These are phyloP conservation scores for Branchinecta lindahli DNA, from an alignment of 1,140 invertebrate species.

Conservation along the genomic window DNA sequence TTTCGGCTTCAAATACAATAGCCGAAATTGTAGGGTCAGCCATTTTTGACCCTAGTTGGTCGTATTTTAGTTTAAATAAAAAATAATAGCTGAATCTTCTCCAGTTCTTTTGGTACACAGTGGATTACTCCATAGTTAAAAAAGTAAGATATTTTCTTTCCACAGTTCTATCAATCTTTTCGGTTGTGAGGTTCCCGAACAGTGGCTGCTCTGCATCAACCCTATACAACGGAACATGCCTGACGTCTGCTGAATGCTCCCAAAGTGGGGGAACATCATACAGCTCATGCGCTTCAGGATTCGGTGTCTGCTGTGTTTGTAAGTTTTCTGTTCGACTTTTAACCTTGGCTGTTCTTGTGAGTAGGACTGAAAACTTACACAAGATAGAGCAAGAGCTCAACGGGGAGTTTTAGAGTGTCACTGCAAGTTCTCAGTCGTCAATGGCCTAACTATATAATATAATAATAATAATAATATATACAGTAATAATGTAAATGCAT, in stretches of 20 bases:
- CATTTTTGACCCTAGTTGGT: too few relatives aligned
- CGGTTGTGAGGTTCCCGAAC: slow-evolving; percentile 16
- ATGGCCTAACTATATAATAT: too few relatives aligned
- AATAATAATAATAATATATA: too few relatives aligned
- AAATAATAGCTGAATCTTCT: too few relatives aligned
- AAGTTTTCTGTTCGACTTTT: slow-evolving; percentile 27
- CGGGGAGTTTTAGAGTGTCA: too few relatives aligned
- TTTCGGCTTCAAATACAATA: too few relatives aligned
- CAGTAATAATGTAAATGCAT: too few relatives aligned
- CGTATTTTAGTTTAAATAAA: too few relatives aligned
- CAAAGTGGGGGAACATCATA: slow-evolving; percentile 40
- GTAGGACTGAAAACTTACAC: slow-evolving; percentile 13
- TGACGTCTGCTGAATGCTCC: slow-evolving; percentile 42
- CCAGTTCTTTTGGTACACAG: too few relatives aligned
- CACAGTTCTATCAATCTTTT: slow-evolving; percentile 16
- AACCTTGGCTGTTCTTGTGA: slow-evolving; percentile 25
- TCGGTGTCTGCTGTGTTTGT: slow-evolving; percentile 58
- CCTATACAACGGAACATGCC: slow-evolving; percentile 21
- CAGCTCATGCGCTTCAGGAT: slow-evolving; percentile 53
- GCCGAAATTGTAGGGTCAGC: too few relatives aligned
- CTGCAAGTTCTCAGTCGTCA: too few relatives aligned
- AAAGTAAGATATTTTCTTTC: neutral
- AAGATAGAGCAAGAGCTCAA: neutral
- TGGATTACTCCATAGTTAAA: too few relatives aligned
- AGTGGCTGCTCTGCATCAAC: slow-evolving; percentile 12